Conservation (phyloP, 2,888 invertebrate species). For the Junonia oenone region DNA sequence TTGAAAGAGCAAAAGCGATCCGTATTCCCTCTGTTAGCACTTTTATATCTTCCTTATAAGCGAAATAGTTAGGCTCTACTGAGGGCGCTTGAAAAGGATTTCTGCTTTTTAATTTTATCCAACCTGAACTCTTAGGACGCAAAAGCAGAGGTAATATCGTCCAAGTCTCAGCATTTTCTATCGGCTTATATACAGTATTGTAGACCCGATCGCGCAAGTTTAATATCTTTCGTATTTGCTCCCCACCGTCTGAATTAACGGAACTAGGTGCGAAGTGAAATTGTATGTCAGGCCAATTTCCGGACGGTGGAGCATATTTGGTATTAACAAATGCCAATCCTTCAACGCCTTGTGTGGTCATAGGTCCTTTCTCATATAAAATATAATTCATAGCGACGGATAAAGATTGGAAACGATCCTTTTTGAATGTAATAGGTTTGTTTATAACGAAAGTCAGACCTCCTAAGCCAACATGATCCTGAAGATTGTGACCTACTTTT, state of each 20-base stretch:
- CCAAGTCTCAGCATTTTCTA: conserved; percentile 89
- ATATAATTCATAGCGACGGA: conserved; percentile 90
- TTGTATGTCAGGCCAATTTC: conserved; percentile 91
- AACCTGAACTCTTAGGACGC: conserved; percentile 92
- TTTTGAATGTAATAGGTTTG: conserved; percentile 88
- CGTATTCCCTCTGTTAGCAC: conserved; percentile 91
- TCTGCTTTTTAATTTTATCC: conserved; percentile 88
- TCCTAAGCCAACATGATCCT: conserved; percentile 93
- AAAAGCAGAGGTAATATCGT: conserved; percentile 89
- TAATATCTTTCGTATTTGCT: conserved; percentile 87
- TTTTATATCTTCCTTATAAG: conserved; percentile 89
- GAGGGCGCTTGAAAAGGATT: conserved; percentile 91
- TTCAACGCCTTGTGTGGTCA: conserved; percentile 92
- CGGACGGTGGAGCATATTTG: conserved; percentile 88
- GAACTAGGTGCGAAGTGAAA: conserved; percentile 93
- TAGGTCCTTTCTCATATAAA: conserved; percentile 88
- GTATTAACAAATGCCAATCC: conserved; percentile 93
- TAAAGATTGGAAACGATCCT: conserved; percentile 86
- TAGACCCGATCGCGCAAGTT: conserved; percentile 89
- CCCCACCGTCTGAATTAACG: conserved; percentile 89
- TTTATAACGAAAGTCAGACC: conserved; percentile 91
- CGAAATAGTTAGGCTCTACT: conserved; percentile 95
- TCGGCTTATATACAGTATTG: conserved; percentile 91
- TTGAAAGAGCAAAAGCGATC: conserved; percentile 88
- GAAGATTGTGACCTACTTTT: conserved; percentile 90